Percentiles rank a stretch among this genome's conserved stretches.
Evolutionary conservation across 2,113 vertebrate genomes (phyloP).

Genomic region (Shinisaurus crocodilurus): DNA sequence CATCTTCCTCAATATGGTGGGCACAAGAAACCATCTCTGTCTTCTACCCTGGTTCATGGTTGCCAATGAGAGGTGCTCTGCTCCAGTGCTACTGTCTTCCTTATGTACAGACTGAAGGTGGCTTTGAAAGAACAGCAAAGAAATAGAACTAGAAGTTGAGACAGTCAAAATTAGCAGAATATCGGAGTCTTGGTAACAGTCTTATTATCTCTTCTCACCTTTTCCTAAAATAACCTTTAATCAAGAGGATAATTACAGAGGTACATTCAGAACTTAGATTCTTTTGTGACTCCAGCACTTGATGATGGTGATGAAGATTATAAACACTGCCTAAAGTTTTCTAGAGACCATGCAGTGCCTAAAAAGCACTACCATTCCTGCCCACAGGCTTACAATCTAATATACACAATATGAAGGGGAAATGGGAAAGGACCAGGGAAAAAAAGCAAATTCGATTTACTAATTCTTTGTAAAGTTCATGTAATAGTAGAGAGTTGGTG

Average conservation of each 20-base stretch:
- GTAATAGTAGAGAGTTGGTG: too few species aligned
- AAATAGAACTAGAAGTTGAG: not conserved
- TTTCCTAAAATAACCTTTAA: not conserved
- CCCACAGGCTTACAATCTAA: not conserved
- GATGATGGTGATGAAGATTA: not conserved
- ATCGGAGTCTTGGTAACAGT: not conserved
- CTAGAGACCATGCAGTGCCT: not conserved
- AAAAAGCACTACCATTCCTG: not conserved
- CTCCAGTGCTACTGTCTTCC: not conserved
- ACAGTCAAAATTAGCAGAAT: not conserved
- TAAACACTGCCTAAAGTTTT: not conserved
- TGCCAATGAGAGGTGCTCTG: not conserved
- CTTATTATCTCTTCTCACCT: not conserved
- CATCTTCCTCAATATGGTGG: not conserved
- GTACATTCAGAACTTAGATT: not conserved
- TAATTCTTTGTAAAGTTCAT: too few species aligned
- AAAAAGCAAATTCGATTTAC: too few species aligned
- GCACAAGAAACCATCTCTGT: not conserved
- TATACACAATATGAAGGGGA: not conserved
- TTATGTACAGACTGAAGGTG: not conserved
- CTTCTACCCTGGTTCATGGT: not conserved
- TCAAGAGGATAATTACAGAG: not conserved
- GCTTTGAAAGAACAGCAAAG: not conserved
- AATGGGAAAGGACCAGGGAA: too few species aligned
- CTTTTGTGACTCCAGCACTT: not conserved